Conservation (phyloP, 1,140 invertebrate genomes). For the Scaptomyza hsui region DNA sequence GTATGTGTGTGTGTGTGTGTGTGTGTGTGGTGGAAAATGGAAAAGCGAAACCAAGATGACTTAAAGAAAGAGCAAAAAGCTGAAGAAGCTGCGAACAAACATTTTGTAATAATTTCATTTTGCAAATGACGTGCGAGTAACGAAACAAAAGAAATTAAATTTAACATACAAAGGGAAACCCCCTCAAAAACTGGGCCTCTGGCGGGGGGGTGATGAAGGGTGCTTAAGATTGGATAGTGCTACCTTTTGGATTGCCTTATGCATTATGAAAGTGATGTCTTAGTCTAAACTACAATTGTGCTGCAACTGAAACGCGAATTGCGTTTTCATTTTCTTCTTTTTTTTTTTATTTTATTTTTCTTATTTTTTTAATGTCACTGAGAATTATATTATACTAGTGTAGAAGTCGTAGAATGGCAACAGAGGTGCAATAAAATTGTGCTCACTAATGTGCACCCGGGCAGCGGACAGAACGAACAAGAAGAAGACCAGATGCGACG, state of each 20-base stretch:
- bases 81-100: constrained; percentile 60
- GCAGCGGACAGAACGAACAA: constrained; percentile 3
- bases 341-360: background rate
- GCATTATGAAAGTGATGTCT: constrained; percentile 76
- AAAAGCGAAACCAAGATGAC: constrained; percentile 34
- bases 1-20: no score
- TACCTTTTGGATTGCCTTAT: constrained; percentile 57
- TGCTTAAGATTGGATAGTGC: constrained; percentile 8
- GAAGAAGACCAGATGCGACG: constrained; percentile 41
- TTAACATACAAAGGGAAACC: constrained; percentile 72
- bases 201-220: background rate
- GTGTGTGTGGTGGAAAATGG: constrained; percentile 2
- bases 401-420: constrained; percentile 29
- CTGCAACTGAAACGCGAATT: constrained; percentile 60
- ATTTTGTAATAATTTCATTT: constrained; percentile 83
- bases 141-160: constrained; percentile 83
- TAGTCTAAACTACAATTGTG: constrained; percentile 36
- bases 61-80: constrained; percentile 43
- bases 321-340: constrained; percentile 39
- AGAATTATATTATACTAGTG: constrained; percentile 55
- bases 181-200: constrained; percentile 21
- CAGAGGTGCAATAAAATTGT: constrained; percentile 82
- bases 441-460: constrained; percentile 68
- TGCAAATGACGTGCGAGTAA: constrained; percentile 83
- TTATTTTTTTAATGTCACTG: constrained; percentile 63